Percentiles rank a stretch among this genome's conserved stretches.
Evolutionary conservation across 2,797 vertebrate genomes (phyloP).

Genomic region (Etheostoma perlongum): DNA sequence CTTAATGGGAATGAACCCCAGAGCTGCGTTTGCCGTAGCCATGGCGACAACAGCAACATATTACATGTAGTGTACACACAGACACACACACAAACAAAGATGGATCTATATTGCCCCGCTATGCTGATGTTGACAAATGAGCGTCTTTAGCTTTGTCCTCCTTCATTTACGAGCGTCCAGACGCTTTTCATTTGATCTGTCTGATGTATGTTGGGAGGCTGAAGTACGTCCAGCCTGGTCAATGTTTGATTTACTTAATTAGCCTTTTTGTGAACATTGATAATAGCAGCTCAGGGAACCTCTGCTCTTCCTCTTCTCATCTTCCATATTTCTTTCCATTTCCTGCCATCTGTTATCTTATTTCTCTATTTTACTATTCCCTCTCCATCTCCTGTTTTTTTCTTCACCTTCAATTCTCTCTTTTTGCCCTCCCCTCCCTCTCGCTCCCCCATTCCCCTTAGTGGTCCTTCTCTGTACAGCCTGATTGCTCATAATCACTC

Average conservation of each 20-base stretch:
- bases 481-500: constrained; percentile 74
- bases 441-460: constrained; percentile 17
- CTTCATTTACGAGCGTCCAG: constrained; percentile 21
- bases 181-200: constrained; percentile 41
- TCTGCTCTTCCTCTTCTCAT: constrained; percentile 2
- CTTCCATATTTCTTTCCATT: constrained; percentile 16
- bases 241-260: constrained; percentile 48
- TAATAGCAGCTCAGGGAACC: constrained; percentile 31
- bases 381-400: not conserved
- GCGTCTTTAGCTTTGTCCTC: constrained; percentile 54
- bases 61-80: constrained; percentile 7
- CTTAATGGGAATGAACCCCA: constrained; percentile 57
- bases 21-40: constrained; percentile 50
- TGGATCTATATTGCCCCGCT: constrained; percentile 46
- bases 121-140: constrained; percentile 74
- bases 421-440: not conserved
- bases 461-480: constrained; percentile 48
- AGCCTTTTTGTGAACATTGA: constrained; percentile 61
- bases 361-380: not conserved
- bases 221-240: constrained; percentile 15
- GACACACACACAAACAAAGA: constrained; percentile 36
- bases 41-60: constrained; percentile 51
- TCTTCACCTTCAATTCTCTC: not conserved
- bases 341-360: not conserved
- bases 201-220: constrained; percentile 40